These are phyloP conservation scores for Ephydatia muelleri DNA, from an alignment of 37 sponge, comb jelly and placozoan genomes.

Conservation along the genomic window DNA sequence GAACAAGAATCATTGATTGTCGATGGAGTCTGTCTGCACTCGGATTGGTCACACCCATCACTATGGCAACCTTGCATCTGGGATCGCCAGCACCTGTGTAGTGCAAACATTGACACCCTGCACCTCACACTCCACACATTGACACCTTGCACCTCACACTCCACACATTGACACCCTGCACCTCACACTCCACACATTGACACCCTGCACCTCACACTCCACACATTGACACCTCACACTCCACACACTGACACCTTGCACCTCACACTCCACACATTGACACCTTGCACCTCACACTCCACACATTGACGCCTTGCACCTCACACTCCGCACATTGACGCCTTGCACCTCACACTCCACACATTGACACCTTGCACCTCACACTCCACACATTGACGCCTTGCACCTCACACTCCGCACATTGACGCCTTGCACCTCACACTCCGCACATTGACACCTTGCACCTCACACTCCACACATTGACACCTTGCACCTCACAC, in stretches of 20 bases:
- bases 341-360: no score
- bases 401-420: not conserved
- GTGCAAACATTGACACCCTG: no score
- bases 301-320: no score
- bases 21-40: conserved; percentile 38
- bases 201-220: not conserved
- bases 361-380: no score
- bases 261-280: no score
- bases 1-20: conserved; percentile 91
- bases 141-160: no score
- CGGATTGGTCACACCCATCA: conserved; percentile 68
- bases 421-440: not conserved
- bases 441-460: not conserved
- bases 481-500: conserved; percentile 27
- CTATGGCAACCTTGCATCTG: conserved; percentile 74
- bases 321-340: no score
- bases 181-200: not conserved
- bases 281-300: conserved; percentile 36
- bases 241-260: not conserved
- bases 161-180: no score
- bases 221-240: no score
- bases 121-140: no score
- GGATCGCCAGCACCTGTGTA: conserved; percentile 83
- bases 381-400: not conserved
- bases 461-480: no score